Evolutionary conservation across 1,140 invertebrate genomes (phyloP).

Genomic region (Heliconius melpomene): DNA sequence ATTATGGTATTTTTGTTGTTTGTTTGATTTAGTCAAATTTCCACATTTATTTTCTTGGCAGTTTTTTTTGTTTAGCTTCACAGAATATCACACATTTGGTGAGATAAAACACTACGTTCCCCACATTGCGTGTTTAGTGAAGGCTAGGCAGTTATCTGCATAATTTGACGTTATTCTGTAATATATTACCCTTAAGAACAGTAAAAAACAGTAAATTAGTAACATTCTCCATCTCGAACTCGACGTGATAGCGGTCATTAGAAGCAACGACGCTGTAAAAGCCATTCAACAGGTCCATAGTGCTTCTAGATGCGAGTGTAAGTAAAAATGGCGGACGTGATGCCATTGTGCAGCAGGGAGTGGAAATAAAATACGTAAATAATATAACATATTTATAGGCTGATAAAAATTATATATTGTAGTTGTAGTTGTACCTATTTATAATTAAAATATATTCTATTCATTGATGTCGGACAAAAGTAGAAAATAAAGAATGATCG

Average conservation of each 20-base stretch:
- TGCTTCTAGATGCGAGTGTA: neutral
- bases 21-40: too few species aligned
- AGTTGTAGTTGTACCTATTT: neutral
- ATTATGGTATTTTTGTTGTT: too few species aligned
- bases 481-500: neutral
- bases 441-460: neutral
- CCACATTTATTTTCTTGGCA: too few species aligned
- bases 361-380: neutral
- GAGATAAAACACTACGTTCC: too few species aligned
- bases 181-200: neutral
- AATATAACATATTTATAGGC: neutral
- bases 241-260: conserved; percentile 13
- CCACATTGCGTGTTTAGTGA: too few species aligned
- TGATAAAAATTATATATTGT: neutral
- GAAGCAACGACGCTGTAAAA: conserved; percentile 17
- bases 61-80: too few species aligned
- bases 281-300: conserved; percentile 23
- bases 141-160: neutral
- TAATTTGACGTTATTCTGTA: neutral
- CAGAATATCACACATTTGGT: too few species aligned
- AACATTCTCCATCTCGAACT: neutral
- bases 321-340: conserved; percentile 12
- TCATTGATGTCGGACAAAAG: neutral
- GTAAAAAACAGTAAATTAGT: neutral
- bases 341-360: neutral